Percentiles rank a stretch among this genome's conserved stretches.
Conservation (phyloP, 2,113 vertebrate species). For the Quiscalus mexicanus region DNA sequence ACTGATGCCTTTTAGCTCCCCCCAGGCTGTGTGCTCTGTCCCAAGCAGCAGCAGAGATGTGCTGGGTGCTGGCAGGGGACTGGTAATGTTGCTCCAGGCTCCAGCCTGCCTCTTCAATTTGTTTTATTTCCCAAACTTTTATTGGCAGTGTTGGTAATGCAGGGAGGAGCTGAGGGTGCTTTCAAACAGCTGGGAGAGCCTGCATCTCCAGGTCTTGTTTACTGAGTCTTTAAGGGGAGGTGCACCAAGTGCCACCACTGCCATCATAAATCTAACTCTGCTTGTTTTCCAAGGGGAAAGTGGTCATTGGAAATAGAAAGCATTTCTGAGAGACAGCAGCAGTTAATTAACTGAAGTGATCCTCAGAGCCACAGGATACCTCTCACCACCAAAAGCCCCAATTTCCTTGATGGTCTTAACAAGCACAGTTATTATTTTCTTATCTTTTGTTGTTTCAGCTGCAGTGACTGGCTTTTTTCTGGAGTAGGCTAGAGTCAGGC, state of each 20-base stretch:
- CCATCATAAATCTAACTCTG: not conserved
- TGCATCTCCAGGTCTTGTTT: not conserved
- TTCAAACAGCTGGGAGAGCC: not conserved
- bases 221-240: not conserved
- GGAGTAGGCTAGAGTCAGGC: not conserved
- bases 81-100: not conserved
- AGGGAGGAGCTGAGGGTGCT: not conserved
- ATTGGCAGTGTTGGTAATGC: not conserved
- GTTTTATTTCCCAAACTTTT: not conserved
- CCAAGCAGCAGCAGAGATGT: not conserved
- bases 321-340: not conserved
- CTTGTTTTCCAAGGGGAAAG: not conserved
- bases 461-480: not conserved
- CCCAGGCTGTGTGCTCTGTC: not conserved
- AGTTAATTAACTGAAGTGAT: constrained; percentile 34
- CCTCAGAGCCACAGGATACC: not conserved
- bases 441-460: not conserved
- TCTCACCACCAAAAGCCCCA: not conserved
- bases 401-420: not conserved
- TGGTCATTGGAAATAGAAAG: not conserved
- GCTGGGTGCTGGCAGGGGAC: rapidly evolving
- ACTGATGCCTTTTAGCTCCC: not conserved
- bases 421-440: not conserved
- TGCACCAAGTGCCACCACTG: not conserved
- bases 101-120: not conserved